Conservation (phyloP, 2,888 invertebrate species). For the Philopedon plagiatum region DNA sequence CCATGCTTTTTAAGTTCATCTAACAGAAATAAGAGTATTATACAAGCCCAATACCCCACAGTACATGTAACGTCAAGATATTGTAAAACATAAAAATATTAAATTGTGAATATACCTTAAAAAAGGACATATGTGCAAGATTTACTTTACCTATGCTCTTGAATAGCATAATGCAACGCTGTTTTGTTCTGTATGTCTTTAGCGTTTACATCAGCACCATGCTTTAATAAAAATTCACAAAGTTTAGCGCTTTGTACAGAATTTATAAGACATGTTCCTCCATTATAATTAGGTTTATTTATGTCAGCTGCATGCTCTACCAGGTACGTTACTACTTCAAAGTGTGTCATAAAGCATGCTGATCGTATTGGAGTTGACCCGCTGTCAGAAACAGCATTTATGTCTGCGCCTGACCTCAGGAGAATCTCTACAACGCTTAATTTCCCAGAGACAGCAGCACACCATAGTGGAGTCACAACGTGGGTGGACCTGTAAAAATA, state of each 20-base stretch:
- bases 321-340: slow-evolving; percentile 83
- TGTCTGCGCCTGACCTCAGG: slow-evolving; percentile 83
- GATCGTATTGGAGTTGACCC: slow-evolving; percentile 92
- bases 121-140: no score
- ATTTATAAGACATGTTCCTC: slow-evolving; percentile 94
- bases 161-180: slow-evolving; percentile 94
- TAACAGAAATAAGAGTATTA: no score
- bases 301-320: slow-evolving; percentile 88
- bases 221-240: slow-evolving; percentile 83
- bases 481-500: slow-evolving; percentile 74
- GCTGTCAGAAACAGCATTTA: slow-evolving; percentile 90
- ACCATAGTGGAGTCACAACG: slow-evolving; percentile 92
- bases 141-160: slow-evolving; percentile 77
- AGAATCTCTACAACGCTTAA: slow-evolving; percentile 83
- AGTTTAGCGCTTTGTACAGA: slow-evolving; percentile 89
- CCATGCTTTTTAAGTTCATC: no score
- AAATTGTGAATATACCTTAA: no score
- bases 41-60: no score
- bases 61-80: no score
- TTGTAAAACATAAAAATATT: no score
- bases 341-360: slow-evolving; percentile 93
- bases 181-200: slow-evolving; percentile 92
- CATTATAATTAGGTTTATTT: slow-evolving; percentile 88
- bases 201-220: slow-evolving; percentile 89
- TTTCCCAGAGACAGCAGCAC: slow-evolving; percentile 90